Percentiles rank a stretch among this genome's conserved stretches.
phyloP scores from a whole-genome alignment of 2,888 invertebrate species.

The Parnassius smintheus region DNA sequence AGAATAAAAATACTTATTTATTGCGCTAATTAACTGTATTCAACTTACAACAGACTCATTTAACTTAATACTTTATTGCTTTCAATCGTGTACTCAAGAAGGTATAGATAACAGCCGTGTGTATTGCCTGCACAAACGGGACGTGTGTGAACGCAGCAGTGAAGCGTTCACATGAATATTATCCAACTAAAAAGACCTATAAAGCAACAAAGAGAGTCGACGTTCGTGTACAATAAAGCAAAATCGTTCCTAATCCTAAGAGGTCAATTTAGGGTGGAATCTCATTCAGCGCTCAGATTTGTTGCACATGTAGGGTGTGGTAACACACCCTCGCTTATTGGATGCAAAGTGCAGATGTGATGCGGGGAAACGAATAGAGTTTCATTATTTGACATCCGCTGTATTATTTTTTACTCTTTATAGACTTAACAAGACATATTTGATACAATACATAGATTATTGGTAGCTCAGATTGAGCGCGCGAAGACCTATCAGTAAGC shows the following conservation, averaged over 20 bases:
- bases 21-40: no score
- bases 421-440: neutral
- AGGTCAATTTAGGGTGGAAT: conserved; percentile 44
- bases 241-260: conserved; percentile 36
- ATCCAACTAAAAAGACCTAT: conserved; percentile 39
- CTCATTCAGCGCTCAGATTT: conserved; percentile 46
- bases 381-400: conserved; percentile 6
- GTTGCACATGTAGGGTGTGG: conserved; percentile 58
- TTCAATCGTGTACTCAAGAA: neutral
- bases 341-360: conserved; percentile 53
- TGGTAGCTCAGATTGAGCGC: no score
- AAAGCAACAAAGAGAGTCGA: conserved; percentile 38
- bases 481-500: no score
- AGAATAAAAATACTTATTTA: no score
- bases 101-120: conserved; percentile 18
- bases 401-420: conserved; percentile 2
- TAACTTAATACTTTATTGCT: no score
- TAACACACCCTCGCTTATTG: conserved; percentile 46
- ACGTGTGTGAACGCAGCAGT: conserved; percentile 59
- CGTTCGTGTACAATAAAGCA: conserved; percentile 31
- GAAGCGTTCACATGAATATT: conserved; percentile 56
- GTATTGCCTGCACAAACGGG: conserved; percentile 31
- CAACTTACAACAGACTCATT: no score
- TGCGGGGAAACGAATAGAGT: conserved; percentile 29
- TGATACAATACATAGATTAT: no score